Evolutionary conservation across 2,888 invertebrate genomes (phyloP).

Genomic region (Idaea aversata): DNA sequence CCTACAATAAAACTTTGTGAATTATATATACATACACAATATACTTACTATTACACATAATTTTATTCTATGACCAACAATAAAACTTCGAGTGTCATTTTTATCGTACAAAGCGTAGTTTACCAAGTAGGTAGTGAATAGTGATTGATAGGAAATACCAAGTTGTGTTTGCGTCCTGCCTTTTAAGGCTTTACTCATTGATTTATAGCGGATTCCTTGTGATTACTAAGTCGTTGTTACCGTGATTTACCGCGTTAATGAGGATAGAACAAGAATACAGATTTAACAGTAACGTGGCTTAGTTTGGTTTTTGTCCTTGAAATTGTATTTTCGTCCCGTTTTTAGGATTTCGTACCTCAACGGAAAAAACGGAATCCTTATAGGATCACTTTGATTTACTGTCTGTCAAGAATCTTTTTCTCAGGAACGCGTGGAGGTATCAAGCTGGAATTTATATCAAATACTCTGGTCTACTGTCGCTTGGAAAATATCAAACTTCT

Average conservation of each 20-base stretch:
- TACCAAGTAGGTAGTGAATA: not conserved
- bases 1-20: too few relatives aligned
- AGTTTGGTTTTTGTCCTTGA: slow-evolving; percentile 11
- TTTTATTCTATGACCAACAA: not conserved
- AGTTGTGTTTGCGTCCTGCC: slow-evolving; percentile 9
- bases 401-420: too few relatives aligned
- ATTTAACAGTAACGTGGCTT: slow-evolving; percentile 12
- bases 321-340: not conserved
- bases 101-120: not conserved
- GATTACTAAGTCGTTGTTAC: slow-evolving; percentile 31
- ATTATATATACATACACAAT: too few relatives aligned
- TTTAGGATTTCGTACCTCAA: too few relatives aligned
- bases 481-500: too few relatives aligned
- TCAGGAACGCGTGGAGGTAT: too few relatives aligned
- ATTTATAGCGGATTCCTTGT: slow-evolving; percentile 28
- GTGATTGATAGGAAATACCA: slow-evolving; percentile 20
- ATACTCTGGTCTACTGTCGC: too few relatives aligned
- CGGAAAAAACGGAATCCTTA: too few relatives aligned
- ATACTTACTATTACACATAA: too few relatives aligned
- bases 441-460: too few relatives aligned
- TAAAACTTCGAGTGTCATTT: not conserved
- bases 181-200: slow-evolving; percentile 19
- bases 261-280: slow-evolving; percentile 32
- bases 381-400: too few relatives aligned
- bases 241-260: slow-evolving; percentile 38